Evolutionary conservation across 2,113 vertebrate genomes (phyloP), one percentile per base, ranked within the genome.

Genomic region (Puma concolor): DNA sequence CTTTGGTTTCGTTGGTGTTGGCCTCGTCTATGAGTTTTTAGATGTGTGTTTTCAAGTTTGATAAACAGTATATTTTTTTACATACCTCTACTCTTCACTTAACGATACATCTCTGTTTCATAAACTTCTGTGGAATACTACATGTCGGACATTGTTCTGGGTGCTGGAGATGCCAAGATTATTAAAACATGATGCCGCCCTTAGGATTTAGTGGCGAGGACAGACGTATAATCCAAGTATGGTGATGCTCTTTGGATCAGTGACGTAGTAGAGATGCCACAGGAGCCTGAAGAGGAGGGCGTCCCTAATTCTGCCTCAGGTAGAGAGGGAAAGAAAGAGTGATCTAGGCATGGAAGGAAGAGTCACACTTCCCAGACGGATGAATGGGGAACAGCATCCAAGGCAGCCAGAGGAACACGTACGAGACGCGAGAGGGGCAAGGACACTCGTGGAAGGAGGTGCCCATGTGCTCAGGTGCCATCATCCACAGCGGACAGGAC

Each of bases 391-490:
- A 3, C 12, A 31, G 5, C 23, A 79, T 33, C 33, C 33, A 72
- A 54, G 67, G 48, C n/a, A 90, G 69, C 38, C 50, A 54, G 76
- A 36, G 16, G 80, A 27, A 64, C 8, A 13, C 13, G 29, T 8
- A 3, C 6, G 8, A 85, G 66, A 50, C 27, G 6, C 21, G 44
- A 48, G 63, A 38, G 15, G 16, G 17, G 4, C 17, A 41, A 80
- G 25, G 33, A 38, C 16, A 10, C 0, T 0, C 9, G 2, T 6
- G 3, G 15, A 27, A 38, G 33, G 4, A 54, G 11, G 14, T 57
- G 4, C 63, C 41, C 3, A 0, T 66, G 25, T 21, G 14, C 38
- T 85, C 27, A 41, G 16, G 48, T 4, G 21, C 27, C 41, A 31
- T n/a, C n/a, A n/a, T 50, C 52, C 54, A 44, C 10, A 14, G 33